These are phyloP conservation scores for Cyclophora punctaria DNA, from an alignment of 2,888 invertebrate species.

Conservation along the genomic window DNA sequence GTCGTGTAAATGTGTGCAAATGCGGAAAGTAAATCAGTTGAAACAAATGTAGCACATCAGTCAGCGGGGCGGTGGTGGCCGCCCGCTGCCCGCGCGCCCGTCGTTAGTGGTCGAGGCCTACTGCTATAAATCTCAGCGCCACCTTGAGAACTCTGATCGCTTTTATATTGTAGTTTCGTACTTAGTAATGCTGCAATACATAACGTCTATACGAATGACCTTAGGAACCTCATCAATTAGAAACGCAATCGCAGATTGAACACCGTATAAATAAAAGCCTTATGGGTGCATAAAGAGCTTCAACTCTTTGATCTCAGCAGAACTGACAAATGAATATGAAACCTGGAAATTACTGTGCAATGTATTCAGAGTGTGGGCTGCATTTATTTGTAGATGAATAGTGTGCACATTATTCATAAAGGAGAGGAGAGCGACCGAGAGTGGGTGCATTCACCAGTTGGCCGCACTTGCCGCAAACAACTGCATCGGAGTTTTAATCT, in stretches of 20 bases:
- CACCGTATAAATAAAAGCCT: background rate
- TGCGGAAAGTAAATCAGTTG: slow-evolving; percentile 65
- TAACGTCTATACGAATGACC: background rate
- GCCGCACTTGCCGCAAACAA: slow-evolving; percentile 47
- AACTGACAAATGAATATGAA: slow-evolving; percentile 52
- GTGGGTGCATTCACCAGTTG: slow-evolving; percentile 48
- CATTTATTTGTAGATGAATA: slow-evolving; percentile 51
- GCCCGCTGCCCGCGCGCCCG: slow-evolving; percentile 32
- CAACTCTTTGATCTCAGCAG: slow-evolving; percentile 41
- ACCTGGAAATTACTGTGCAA: slow-evolving; percentile 51
- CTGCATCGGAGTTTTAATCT: slow-evolving; percentile 65
- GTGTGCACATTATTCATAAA: slow-evolving; percentile 58
- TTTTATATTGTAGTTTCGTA: slow-evolving; percentile 23
- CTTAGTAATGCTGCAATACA: slow-evolving; percentile 6
- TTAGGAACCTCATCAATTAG: too few relatives aligned
- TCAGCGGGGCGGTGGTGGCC: slow-evolving; percentile 40
- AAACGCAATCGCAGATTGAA: background rate
- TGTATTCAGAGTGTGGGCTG: slow-evolving; percentile 33
- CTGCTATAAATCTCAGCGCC: slow-evolving; percentile 59
- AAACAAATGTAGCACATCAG: slow-evolving; percentile 70
- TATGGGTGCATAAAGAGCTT: slow-evolving; percentile 22
- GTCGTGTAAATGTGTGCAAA: slow-evolving; percentile 47
- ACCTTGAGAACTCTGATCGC: slow-evolving; percentile 60
- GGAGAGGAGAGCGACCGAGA: slow-evolving; percentile 41
- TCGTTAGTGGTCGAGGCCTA: slow-evolving; percentile 67